Evolutionary conservation across 2,797 vertebrate genomes (phyloP).

Genomic region (Pangasius djambal): DNA sequence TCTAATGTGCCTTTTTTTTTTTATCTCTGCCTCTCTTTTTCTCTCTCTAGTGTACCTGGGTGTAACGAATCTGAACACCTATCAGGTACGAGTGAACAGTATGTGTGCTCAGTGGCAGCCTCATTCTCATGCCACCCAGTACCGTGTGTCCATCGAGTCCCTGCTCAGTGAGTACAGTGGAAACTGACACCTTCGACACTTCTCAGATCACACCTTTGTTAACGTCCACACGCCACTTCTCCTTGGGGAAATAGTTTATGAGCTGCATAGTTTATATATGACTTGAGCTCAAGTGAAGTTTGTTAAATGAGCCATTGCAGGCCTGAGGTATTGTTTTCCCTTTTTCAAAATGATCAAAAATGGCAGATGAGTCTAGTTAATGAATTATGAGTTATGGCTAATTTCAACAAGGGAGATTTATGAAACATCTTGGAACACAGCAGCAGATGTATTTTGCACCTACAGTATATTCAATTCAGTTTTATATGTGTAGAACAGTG

Average conservation of each 20-base stretch:
- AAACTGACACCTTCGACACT: neutral
- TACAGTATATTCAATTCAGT: neutral
- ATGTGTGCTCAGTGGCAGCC: constrained; percentile 89
- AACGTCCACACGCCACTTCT: neutral
- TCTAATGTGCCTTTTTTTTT: neutral
- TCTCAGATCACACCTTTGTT: neutral
- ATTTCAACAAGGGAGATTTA: neutral
- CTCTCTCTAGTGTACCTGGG: constrained; percentile 82
- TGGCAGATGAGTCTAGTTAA: neutral
- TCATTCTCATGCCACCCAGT: constrained; percentile 85
- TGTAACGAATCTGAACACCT: constrained; percentile 80
- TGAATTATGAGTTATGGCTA: neutral
- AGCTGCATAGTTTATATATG: too few species aligned
- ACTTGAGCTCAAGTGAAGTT: neutral
- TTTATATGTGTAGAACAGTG: neutral
- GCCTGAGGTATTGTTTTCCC: neutral
- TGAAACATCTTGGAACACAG: neutral
- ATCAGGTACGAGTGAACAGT: constrained; percentile 81
- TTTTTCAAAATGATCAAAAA: neutral
- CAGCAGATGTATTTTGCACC: neutral
- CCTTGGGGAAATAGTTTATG: neutral
- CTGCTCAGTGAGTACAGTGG: constrained; percentile 78
- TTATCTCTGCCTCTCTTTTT: neutral
- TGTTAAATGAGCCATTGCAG: neutral
- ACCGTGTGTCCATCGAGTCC: constrained; percentile 82